Conservation (phyloP, 2,888 invertebrate species). For the Rhabditoides inermis region DNA sequence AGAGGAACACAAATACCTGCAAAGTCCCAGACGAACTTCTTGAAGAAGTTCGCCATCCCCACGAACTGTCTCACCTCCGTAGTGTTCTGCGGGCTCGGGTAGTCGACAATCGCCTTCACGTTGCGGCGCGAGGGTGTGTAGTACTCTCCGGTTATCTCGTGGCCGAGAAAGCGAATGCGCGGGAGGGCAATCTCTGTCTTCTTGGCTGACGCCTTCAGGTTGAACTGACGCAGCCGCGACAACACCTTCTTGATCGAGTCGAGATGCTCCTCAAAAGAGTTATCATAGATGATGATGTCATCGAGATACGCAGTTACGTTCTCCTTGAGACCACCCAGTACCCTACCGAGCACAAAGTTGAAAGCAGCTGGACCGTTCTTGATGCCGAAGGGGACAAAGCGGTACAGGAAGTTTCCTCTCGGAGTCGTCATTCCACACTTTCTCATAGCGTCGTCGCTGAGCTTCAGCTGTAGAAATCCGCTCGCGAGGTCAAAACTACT, state of each 20-base stretch:
- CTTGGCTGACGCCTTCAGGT: conserved; percentile 15
- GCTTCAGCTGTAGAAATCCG: conserved; percentile 16
- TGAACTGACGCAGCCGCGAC: conserved; percentile 9
- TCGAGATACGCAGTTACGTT: conserved; percentile 15
- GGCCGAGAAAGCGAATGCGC: conserved; percentile 15
- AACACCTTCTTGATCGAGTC: conserved; percentile 9
- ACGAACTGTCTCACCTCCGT: conserved; percentile 20
- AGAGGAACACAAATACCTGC: conserved; percentile 8
- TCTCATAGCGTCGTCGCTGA: conserved; percentile 2
- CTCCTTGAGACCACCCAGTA: conserved; percentile 10
- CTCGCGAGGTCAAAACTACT: conserved; percentile 14
- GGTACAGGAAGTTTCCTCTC: conserved; percentile 10
- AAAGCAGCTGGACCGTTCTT: conserved; percentile 17
- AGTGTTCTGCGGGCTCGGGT: conserved; percentile 14
- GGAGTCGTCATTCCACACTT: conserved; percentile 11
- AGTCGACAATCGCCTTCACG: conserved; percentile 10
- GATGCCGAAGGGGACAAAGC: conserved; percentile 11
- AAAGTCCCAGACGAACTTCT: conserved; percentile 9
- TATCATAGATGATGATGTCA: conserved; percentile 12
- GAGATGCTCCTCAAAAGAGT: conserved; percentile 10
- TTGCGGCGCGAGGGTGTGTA: conserved; percentile 12
- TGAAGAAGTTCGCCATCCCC: conserved; percentile 19
- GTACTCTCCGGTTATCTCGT: conserved; percentile 7
- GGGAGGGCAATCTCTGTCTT: conserved; percentile 12
- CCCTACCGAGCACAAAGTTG: conserved; percentile 6